Conservation (phyloP, 1,140 invertebrate species). For the Riptortus pedestris region DNA sequence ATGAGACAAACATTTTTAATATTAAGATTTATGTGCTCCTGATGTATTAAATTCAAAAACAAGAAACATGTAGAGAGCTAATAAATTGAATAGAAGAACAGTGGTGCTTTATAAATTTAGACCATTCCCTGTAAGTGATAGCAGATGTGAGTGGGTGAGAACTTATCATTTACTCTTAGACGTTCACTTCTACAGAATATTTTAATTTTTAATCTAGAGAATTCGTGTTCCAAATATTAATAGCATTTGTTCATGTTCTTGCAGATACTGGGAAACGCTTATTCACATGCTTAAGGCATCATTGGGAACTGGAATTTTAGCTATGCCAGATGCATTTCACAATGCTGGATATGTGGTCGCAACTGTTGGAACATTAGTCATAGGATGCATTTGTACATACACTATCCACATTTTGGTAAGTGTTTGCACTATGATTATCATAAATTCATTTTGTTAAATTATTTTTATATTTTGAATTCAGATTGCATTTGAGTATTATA, state of each 20-base stretch:
- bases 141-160: too few species aligned
- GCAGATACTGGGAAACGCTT: constrained; percentile 64
- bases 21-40: too few species aligned
- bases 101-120: too few species aligned
- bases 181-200: constrained; percentile 5
- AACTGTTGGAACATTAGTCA: constrained; percentile 52
- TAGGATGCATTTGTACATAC: constrained; percentile 65
- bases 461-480: constrained; percentile 2
- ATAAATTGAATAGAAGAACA: too few species aligned
- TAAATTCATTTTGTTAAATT: not conserved
- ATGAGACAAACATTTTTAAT: too few species aligned
- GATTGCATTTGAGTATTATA: not conserved
- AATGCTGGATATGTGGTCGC: constrained; percentile 64
- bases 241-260: constrained; percentile 29
- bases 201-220: constrained; percentile 12
- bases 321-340: constrained; percentile 75
- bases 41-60: too few species aligned
- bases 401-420: constrained; percentile 61
- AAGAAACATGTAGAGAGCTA: too few species aligned
- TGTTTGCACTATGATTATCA: not conserved
- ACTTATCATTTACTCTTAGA: too few species aligned
- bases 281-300: constrained; percentile 76
- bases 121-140: too few species aligned
- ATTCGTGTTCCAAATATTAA: not conserved
- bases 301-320: constrained; percentile 79